Base-by-base conservation (phyloP, 2,888 invertebrate genomes). In the Trissonchulus latispiculum region DNA sequence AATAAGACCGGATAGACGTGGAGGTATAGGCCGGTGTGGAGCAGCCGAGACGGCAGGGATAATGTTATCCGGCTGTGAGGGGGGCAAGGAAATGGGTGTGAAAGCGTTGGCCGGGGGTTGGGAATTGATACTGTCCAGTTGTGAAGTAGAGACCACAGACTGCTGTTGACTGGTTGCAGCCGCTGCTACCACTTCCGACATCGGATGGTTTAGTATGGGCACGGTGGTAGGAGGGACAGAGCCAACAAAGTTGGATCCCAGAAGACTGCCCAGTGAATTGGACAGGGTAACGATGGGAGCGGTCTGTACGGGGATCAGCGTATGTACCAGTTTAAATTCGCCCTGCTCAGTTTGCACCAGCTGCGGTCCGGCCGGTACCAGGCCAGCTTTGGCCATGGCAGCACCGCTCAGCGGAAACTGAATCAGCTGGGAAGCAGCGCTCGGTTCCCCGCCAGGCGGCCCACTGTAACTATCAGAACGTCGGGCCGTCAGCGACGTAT, bases 121-220 rank as follows among this genome's bases (percentile, higher is more conserved):
- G 2, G 29, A 2, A 31, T 29, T 23, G 61, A 69, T 74, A 76
- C 36, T 71, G 76, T 48, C 48, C 48, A 29, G n/a, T 67, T 75
- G 35, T 18, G 75, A 77, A 15, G 70, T 67, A 3, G 75, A 68
- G 32, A 48, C 31, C n/a, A n/a, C n/a, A n/a, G n/a, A n/a, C 18
- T n/a, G 72, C 32, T n/a, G 61, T 23, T 15, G 48, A 48, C 48
- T 23, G 48, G 48, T 48, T 8, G 48, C 48, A 15, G 23, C 8
- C 48, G 48, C 8, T 23, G 48, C 8, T 8, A 23, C 48, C 8
- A 48, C 48, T 23, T 8, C 23, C 8, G 8, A 15, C 48, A 48
- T 8, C 48, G 48, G 48, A 8, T 8, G 8, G n/a, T n/a, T n/a
- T n/a, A n/a, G n/a, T n/a, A n/a, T n/a, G n/a, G n/a, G n/a, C n/a